phyloP scores from a whole-genome alignment of 2,888 invertebrate genomes.

The Meiosimyza platycephala region DNA sequence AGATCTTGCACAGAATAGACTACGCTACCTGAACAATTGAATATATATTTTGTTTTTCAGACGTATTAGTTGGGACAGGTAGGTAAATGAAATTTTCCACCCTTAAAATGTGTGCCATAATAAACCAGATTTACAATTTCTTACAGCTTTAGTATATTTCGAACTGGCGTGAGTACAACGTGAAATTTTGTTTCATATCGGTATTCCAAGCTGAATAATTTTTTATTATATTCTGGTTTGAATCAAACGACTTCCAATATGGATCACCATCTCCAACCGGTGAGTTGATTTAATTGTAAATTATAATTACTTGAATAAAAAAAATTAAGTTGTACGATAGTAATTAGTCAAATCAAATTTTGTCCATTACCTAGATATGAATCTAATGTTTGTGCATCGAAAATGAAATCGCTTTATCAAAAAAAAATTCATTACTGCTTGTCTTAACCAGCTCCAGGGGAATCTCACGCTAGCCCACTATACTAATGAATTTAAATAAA shows the following conservation, averaged over 20 bases:
- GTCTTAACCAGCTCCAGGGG: too few species aligned
- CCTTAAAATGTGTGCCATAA: neutral
- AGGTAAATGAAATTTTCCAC: constrained; percentile 1
- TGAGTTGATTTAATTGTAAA: neutral
- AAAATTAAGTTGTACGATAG: too few species aligned
- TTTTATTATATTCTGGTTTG: constrained; percentile 24
- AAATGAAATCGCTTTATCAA: too few species aligned
- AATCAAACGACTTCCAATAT: neutral
- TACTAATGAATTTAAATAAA: too few species aligned
- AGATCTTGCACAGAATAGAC: neutral
- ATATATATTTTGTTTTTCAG: neutral
- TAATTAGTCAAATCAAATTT: too few species aligned
- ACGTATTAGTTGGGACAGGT: constrained; percentile 23
- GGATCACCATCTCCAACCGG: constrained; percentile 27
- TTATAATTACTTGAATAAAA: too few species aligned
- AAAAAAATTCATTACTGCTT: too few species aligned
- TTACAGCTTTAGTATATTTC: constrained; percentile 12
- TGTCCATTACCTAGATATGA: too few species aligned
- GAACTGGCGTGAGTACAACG: constrained; percentile 16
- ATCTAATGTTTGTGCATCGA: too few species aligned
- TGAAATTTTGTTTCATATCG: neutral
- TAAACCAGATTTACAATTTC: neutral
- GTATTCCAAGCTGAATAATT: constrained; percentile 24
- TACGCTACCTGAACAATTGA: neutral
- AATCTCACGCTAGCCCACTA: too few species aligned